A percentile compares a stretch with the other conserved stretches of the same genome.
Evolutionary conservation across 2,797 vertebrate genomes (phyloP).

Genomic region (Cirrhinus molitorella): DNA sequence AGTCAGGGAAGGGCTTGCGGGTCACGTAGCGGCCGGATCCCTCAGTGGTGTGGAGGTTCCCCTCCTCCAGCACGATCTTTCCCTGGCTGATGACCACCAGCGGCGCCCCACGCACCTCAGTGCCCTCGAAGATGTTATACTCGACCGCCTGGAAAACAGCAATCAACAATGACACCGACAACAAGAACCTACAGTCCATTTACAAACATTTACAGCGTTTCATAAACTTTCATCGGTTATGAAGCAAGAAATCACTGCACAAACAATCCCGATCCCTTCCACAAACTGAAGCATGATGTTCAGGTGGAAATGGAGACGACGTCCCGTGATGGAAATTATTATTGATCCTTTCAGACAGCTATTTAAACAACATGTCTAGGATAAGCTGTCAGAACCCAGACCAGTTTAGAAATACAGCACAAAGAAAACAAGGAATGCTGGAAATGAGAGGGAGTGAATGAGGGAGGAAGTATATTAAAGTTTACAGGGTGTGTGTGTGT

Average conservation of each 20-base stretch:
- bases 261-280: background rate
- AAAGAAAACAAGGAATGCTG: slow-evolving; percentile 17
- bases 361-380: slow-evolving; percentile 4
- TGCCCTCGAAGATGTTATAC: slow-evolving; percentile 98
- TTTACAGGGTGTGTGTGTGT: slow-evolving; percentile 32
- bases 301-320: background rate
- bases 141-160: slow-evolving; percentile 83
- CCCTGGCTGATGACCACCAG: slow-evolving; percentile 99
- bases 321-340: background rate
- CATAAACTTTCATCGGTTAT: background rate
- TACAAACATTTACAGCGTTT: background rate
- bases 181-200: background rate
- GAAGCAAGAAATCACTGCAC: background rate
- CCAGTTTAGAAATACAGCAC: background rate
- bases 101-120: slow-evolving; percentile 92
- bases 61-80: slow-evolving; percentile 95
- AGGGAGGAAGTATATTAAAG: slow-evolving; percentile 9
- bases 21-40: slow-evolving; percentile 91
- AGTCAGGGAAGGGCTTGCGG: slow-evolving; percentile 95
- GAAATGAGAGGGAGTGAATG: slow-evolving; percentile 15
- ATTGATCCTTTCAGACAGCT: background rate
- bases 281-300: background rate
- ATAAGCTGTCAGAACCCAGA: background rate
- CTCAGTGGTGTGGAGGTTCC: slow-evolving; percentile 89
- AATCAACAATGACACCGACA: background rate